phyloP scores from a whole-genome alignment of 92 coral and sea anemone genomes.

The Paramuricea clavata region DNA sequence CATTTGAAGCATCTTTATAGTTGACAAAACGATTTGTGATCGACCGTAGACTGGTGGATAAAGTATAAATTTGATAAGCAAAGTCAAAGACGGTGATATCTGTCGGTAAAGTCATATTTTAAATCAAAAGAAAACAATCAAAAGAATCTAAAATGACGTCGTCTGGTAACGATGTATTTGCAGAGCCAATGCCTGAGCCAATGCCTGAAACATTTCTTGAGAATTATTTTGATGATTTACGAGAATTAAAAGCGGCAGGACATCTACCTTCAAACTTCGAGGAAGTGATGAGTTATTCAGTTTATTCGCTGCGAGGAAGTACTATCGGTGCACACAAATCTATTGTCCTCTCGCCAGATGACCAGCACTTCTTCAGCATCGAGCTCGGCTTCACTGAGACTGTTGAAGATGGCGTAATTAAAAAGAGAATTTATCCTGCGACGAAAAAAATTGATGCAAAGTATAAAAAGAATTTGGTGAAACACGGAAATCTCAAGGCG shows the following conservation, averaged over 20 bases:
- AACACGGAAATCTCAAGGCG: constrained; percentile 47
- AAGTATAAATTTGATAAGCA: no score
- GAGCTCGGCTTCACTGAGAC: constrained; percentile 67
- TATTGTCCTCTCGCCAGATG: constrained; percentile 68
- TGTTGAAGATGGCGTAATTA: constrained; percentile 53
- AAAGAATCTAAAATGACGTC: background rate
- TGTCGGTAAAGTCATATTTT: no score
- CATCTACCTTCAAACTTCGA: constrained; percentile 42
- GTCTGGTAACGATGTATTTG: constrained; percentile 49
- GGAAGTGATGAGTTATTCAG: constrained; percentile 42
- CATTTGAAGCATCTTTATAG: no score
- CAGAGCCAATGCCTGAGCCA: constrained; percentile 45
- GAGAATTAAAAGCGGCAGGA: constrained; percentile 3
- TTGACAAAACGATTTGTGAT: no score
- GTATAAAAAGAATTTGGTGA: constrained; percentile 31
- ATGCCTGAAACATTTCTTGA: constrained; percentile 54
- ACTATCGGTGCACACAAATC: constrained; percentile 69
- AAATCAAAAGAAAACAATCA: no score
- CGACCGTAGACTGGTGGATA: no score
- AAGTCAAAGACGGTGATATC: no score
- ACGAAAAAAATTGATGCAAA: constrained; percentile 21
- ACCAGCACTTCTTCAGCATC: constrained; percentile 56
- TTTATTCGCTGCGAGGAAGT: constrained; percentile 61
- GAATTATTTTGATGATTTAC: constrained; percentile 40
- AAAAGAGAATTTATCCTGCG: constrained; percentile 61